phyloP scores from a whole-genome alignment of 2,113 vertebrate species.

The Cheirogaleus medius region DNA sequence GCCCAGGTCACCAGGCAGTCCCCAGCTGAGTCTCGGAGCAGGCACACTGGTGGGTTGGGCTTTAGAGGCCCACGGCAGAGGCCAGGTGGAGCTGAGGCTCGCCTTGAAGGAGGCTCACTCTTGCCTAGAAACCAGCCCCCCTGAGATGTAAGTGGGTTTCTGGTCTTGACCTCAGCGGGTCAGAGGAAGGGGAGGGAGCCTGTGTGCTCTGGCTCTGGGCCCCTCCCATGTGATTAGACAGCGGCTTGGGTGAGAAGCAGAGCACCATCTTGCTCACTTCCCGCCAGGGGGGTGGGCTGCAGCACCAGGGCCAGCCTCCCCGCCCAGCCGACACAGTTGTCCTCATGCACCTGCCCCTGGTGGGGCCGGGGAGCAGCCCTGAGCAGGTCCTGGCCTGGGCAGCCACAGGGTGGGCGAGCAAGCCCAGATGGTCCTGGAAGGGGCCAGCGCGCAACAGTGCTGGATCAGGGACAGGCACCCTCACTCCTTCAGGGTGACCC shows the following conservation, averaged over 20 bases:
- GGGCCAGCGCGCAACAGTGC: background rate
- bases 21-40: background rate
- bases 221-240: background rate
- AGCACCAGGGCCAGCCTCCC: background rate
- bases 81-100: background rate
- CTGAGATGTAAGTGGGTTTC: background rate
- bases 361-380: background rate
- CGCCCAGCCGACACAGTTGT: accelerated
- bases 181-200: background rate
- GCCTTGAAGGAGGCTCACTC: background rate
- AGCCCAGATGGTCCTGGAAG: background rate
- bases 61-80: background rate
- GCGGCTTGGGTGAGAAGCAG: background rate
- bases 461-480: background rate
- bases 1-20: background rate
- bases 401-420: background rate
- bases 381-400: background rate
- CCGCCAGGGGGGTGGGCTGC: background rate
- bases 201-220: background rate
- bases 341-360: background rate
- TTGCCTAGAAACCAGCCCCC: background rate
- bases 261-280: background rate
- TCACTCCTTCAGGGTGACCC: background rate
- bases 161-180: background rate
- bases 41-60: too few species aligned